Evolutionary conservation across 2,797 vertebrate species (phyloP).

Genomic region (Discoglossus pictus): DNA sequence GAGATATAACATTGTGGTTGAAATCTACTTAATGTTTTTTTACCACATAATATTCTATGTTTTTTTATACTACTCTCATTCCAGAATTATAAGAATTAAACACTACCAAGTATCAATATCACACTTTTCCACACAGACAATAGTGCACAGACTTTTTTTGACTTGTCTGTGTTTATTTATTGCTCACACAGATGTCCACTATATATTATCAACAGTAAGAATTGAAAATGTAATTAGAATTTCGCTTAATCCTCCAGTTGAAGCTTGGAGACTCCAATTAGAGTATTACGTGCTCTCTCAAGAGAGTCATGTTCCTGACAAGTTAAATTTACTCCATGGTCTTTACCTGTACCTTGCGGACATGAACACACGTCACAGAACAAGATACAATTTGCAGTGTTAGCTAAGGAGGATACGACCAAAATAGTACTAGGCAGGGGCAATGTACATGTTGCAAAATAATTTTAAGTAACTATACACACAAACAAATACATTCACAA

Average conservation of each 20-base stretch:
- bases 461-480: too few species aligned
- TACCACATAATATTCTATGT: too few species aligned
- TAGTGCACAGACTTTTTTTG: too few species aligned
- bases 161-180: background rate
- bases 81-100: too few species aligned
- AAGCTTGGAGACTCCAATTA: conserved; percentile 43
- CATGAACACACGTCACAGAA: conserved; percentile 28
- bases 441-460: too few species aligned
- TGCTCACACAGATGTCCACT: background rate
- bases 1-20: too few species aligned
- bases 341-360: conserved; percentile 38
- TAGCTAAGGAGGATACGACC: conserved; percentile 7
- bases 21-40: too few species aligned
- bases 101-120: too few species aligned
- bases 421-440: conserved; percentile 7
- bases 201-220: conserved; percentile 9
- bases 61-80: too few species aligned
- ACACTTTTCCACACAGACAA: too few species aligned
- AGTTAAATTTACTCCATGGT: conserved; percentile 43
- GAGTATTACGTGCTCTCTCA: conserved; percentile 33
- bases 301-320: conserved; percentile 38
- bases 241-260: conserved; percentile 30
- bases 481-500: too few species aligned
- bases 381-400: conserved; percentile 10
- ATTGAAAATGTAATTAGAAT: conserved; percentile 34